These are phyloP conservation scores for Aphis craccivora DNA, from an alignment of 1,140 invertebrate species.

Conservation along the genomic window DNA sequence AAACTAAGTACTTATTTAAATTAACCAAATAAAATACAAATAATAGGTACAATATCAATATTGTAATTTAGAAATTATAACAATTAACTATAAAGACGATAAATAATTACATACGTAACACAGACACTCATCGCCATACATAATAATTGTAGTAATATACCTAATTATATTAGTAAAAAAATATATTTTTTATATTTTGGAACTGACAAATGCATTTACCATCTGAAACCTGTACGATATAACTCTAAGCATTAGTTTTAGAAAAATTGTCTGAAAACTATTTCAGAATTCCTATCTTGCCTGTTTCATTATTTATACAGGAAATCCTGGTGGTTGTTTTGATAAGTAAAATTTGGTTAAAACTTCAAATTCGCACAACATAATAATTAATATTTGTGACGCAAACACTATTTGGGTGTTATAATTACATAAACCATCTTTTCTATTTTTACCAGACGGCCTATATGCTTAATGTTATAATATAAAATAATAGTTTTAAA, in stretches of 20 bases:
- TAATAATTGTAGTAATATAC: neutral
- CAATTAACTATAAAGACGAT: neutral
- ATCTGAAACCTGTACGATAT: neutral
- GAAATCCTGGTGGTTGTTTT: neutral
- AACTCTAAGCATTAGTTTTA: neutral
- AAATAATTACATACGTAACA: neutral
- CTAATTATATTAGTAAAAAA: neutral
- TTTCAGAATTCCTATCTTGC: neutral
- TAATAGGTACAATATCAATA: too few species aligned
- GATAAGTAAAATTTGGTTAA: neutral
- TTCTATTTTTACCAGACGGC: neutral
- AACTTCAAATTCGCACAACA: neutral
- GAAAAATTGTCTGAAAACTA: neutral
- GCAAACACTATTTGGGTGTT: neutral
- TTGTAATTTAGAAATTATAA: too few species aligned
- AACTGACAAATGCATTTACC: neutral
- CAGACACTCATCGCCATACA: neutral
- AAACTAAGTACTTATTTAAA: too few species aligned
- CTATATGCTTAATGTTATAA: neutral
- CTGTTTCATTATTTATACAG: neutral
- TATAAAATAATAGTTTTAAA: neutral
- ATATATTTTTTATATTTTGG: neutral
- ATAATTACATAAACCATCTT: neutral
- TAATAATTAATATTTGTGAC: neutral
- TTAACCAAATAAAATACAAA: too few species aligned